phyloP scores from a whole-genome alignment of 2,888 invertebrate genomes.

The Metallyticus violacea region DNA sequence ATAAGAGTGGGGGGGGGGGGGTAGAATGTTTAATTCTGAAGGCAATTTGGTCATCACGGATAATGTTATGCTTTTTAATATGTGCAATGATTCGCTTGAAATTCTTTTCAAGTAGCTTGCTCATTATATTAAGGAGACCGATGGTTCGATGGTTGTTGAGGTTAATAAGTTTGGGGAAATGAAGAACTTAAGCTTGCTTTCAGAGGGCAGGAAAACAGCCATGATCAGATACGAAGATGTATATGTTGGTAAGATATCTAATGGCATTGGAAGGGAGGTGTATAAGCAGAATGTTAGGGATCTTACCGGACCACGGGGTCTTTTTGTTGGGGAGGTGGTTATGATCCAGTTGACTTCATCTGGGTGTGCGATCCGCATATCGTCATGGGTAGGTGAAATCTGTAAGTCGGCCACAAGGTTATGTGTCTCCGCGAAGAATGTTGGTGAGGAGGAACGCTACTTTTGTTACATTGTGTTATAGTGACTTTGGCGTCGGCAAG shows the following conservation, averaged over 20 bases:
- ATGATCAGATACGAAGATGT: too few species aligned
- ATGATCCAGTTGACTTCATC: neutral
- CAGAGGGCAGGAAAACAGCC: too few species aligned
- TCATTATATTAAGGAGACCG: conserved; percentile 35
- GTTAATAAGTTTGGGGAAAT: conserved; percentile 37
- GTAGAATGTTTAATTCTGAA: conserved; percentile 2
- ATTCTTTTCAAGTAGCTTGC: conserved; percentile 37
- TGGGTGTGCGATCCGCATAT: too few species aligned
- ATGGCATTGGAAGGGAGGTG: conserved; percentile 31
- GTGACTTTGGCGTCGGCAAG: too few species aligned
- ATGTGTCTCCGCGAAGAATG: neutral
- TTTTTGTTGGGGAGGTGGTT: neutral
- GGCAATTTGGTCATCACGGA: conserved; percentile 23
- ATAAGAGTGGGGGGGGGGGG: neutral
- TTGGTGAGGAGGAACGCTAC: neutral
- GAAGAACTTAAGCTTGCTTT: conserved; percentile 36
- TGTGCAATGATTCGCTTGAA: too few species aligned
- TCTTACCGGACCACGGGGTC: neutral
- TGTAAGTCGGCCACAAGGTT: too few species aligned
- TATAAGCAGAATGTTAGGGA: conserved; percentile 28
- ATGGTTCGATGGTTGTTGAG: conserved; percentile 38
- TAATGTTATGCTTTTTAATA: too few species aligned
- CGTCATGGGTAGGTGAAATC: neutral
- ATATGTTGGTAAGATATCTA: too few species aligned
- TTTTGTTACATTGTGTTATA: too few species aligned